A percentile compares a stretch with the other conserved stretches of the same genome.
phyloP scores from a whole-genome alignment of 1,140 invertebrate species.

The Cylas formicarius region DNA sequence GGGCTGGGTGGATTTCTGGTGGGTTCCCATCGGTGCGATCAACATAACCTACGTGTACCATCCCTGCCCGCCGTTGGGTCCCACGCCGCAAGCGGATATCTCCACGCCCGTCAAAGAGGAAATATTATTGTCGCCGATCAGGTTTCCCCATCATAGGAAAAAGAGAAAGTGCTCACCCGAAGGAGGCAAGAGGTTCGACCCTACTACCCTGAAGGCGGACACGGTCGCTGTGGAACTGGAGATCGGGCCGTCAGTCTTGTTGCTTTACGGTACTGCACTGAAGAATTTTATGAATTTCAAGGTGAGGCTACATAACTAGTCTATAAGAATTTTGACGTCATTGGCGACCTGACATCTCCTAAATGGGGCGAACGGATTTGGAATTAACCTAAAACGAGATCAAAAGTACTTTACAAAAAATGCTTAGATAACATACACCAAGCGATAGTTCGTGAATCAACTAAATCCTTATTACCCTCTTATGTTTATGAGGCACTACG shows the following conservation, averaged over 20 bases:
- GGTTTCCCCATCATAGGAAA: conserved; percentile 68
- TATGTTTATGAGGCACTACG: no score
- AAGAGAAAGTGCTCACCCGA: conserved; percentile 41
- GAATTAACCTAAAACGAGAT: no score
- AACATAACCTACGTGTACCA: conserved; percentile 89
- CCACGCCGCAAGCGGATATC: conserved; percentile 80
- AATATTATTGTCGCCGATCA: conserved; percentile 80
- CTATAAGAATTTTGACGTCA: neutral
- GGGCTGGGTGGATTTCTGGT: conserved; percentile 95
- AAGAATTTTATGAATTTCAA: conserved; percentile 83
- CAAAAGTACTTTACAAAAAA: no score
- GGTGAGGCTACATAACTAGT: conserved; percentile 37
- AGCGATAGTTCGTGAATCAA: no score
- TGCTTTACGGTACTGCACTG: conserved; percentile 84
- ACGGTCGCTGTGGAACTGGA: conserved; percentile 85
- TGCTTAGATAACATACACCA: no score
- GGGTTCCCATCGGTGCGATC: conserved; percentile 78
- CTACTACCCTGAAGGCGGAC: conserved; percentile 73
- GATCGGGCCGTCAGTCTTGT: conserved; percentile 84
- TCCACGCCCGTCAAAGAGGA: conserved; percentile 93
- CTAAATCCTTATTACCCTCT: no score
- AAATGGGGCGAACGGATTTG: neutral
- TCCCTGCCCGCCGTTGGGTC: conserved; percentile 78
- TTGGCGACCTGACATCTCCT: neutral
- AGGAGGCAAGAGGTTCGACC: conserved; percentile 74